Percentiles rank a stretch among this genome's conserved stretches.
Conservation (phyloP, 2,797 vertebrate genomes). For the Onychomys arenicola region DNA sequence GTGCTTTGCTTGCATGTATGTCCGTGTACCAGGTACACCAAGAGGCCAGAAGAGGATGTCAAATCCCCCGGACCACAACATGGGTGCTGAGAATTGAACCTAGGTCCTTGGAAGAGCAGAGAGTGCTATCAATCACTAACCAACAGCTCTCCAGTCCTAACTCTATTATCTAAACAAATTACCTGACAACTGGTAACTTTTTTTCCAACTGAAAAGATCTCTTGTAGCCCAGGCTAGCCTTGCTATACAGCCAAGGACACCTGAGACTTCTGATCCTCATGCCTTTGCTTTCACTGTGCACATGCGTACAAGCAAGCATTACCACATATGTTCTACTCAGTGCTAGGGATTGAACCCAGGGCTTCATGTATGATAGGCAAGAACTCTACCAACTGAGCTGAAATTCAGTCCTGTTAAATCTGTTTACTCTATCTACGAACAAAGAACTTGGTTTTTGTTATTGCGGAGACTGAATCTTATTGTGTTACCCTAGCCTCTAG, state of each 20-base stretch:
- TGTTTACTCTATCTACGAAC: neutral
- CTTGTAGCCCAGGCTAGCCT: neutral
- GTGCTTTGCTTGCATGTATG: neutral
- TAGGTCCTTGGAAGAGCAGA: neutral
- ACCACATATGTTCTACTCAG: no score
- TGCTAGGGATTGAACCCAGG: neutral
- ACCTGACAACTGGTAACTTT: neutral
- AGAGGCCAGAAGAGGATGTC: neutral
- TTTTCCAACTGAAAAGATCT: neutral
- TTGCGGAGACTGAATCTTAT: neutral
- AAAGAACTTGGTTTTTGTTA: neutral
- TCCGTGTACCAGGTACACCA: neutral
- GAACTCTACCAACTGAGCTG: neutral
- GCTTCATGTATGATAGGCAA: neutral
- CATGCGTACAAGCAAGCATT: neutral
- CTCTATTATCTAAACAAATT: neutral
- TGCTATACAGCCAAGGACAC: no score
- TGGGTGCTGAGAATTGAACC: neutral
- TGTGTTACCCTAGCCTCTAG: neutral
- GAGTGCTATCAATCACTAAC: neutral
- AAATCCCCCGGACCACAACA: neutral
- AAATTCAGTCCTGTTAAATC: neutral
- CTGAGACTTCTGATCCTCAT: neutral
- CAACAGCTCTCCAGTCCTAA: neutral
- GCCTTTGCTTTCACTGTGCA: neutral